Base-by-base conservation (phyloP, 2,888 invertebrate genomes). In the Lagria hirta region DNA sequence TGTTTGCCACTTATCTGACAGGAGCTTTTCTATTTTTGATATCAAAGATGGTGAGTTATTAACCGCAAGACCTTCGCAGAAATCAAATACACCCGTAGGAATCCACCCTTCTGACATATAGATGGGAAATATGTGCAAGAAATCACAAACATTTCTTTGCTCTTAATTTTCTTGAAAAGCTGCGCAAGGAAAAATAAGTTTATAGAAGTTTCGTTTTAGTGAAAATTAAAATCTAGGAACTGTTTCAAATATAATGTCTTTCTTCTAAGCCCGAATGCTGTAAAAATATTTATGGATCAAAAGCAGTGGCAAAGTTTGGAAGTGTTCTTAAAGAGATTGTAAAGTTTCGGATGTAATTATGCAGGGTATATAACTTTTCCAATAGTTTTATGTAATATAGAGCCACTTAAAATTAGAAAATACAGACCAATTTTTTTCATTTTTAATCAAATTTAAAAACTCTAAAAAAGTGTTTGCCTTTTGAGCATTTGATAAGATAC, bases 1-100 rank as follows among this genome's bases (percentile, higher is more conserved):
- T 53, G 49, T 51, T 54, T 49, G 51, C 49, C 49, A 49, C 51
- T 54, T 54, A 51, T 51, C 51, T 49, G 48, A 44, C 46, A 46
- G 47, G 34, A 41, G 44, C 38, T 46, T 43, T 49, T 41, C 43
- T 43, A 33, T 49, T 43, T 41, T 48, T 36, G 35, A 30, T 38
- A 32, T 30, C 26, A 27, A 15, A 18, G 32, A 32, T 28, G 32
- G 44, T 44, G 44, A 44, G 44, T 44, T 44, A 44, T 44, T 44
- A 44, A 32, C 38, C 17, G 44, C 23, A 37, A 30, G 44, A 44
- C 33, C 27, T 21, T 23, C 26, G 38, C 37, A 38, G 44, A 38
- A 44, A 43, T 44, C 44, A 38, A 44, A 44, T 38, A 44, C 21
- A 37, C 15, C 21, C 34, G 14, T 8, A 35, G 42, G 35, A 35